Evolutionary conservation across 2,797 vertebrate species (phyloP).

Genomic region (Scomberomorus guttatus): DNA sequence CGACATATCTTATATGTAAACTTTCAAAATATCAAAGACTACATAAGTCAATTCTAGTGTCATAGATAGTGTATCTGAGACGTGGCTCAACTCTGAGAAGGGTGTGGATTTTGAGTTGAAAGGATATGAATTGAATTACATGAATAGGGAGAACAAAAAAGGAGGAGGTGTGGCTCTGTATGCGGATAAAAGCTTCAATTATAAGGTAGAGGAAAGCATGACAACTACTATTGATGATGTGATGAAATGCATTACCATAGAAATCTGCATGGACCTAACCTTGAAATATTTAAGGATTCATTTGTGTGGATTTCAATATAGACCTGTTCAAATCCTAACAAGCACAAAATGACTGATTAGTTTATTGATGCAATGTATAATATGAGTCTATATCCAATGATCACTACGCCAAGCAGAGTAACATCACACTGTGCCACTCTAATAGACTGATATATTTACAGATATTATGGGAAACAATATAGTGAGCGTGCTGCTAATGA

Average conservation of each 20-base stretch:
- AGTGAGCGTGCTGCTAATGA: no score
- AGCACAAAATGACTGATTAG: no score
- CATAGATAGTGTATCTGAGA: background rate
- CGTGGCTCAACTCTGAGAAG: background rate
- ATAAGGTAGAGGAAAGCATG: background rate
- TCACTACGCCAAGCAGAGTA: no score
- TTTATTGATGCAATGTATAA: no score
- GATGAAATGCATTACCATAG: background rate
- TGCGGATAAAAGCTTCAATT: background rate
- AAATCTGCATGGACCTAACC: background rate
- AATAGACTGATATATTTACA: no score
- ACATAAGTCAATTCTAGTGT: background rate
- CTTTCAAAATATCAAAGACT: background rate
- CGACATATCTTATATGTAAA: no score
- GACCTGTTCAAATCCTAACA: no score
- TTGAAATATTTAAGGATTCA: no score
- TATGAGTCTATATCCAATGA: no score
- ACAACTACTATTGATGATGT: background rate
- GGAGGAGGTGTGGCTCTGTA: background rate
- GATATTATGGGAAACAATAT: no score
- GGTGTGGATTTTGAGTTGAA: background rate
- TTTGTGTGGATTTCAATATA: no score
- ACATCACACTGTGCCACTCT: no score
- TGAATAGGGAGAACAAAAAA: background rate
- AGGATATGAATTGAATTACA: background rate